Evolutionary conservation across 2,888 invertebrate species (phyloP).

Genomic region (Clostera curtula): DNA sequence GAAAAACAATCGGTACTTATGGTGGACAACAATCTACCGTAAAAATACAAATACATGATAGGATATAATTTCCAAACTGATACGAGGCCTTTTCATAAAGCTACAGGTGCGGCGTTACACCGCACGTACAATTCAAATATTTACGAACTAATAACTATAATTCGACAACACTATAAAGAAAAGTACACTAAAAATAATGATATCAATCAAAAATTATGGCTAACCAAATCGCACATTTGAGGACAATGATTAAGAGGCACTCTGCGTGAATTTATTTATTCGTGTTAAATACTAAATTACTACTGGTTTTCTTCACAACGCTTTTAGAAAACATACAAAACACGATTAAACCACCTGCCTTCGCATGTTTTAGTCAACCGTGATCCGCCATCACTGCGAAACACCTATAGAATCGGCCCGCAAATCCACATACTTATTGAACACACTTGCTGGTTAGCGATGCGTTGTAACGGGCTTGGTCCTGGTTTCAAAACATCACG

Average conservation of each 20-base stretch:
- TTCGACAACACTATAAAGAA: constrained; percentile 51
- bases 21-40: constrained; percentile 27
- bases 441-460: too few species aligned
- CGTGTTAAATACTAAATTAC: constrained; percentile 48
- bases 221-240: constrained; percentile 57
- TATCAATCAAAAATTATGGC: constrained; percentile 64
- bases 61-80: constrained; percentile 36
- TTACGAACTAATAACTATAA: constrained; percentile 62
- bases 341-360: constrained; percentile 34
- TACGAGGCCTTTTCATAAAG: constrained; percentile 35
- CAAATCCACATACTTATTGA: too few species aligned
- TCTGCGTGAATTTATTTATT: constrained; percentile 66
- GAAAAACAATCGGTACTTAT: constrained; percentile 23
- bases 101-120: constrained; percentile 15
- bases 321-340: constrained; percentile 57
- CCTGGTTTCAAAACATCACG: too few species aligned
- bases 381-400: too few species aligned
- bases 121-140: constrained; percentile 34
- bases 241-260: constrained; percentile 69
- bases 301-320: constrained; percentile 38
- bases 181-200: constrained; percentile 53
- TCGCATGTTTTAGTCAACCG: too few species aligned
- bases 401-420: too few species aligned
- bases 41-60: constrained; percentile 31
- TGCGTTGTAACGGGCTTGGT: too few species aligned